These are phyloP conservation scores for Zophobas morio DNA, from an alignment of 1,140 invertebrate genomes.

Conservation along the genomic window DNA sequence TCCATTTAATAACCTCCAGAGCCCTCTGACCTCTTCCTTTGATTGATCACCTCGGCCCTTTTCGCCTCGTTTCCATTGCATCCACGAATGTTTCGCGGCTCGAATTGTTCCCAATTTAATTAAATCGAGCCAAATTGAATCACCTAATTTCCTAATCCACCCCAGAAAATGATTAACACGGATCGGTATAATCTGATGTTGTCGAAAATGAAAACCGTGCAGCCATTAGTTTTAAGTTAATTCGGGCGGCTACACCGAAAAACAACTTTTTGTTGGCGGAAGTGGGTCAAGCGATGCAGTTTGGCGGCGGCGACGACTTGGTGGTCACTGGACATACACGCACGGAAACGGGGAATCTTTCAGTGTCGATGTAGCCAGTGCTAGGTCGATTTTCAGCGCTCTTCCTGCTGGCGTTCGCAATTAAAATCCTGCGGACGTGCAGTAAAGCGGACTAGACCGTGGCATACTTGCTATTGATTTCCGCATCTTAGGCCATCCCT, in stretches of 20 bases:
- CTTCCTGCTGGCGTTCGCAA: neutral
- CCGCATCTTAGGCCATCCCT: conserved; percentile 37
- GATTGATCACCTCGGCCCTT: neutral
- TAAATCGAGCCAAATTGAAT: conserved; percentile 2
- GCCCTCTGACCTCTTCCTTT: conserved; percentile 8
- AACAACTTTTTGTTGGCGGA: neutral
- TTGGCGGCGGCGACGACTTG: no score
- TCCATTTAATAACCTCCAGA: neutral
- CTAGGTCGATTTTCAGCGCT: neutral
- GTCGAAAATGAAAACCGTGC: neutral
- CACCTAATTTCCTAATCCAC: conserved; percentile 1
- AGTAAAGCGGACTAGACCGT: neutral
- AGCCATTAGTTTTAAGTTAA: conserved; percentile 15
- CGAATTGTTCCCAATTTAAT: neutral
- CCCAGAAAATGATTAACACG: conserved; percentile 11
- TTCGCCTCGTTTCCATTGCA: neutral
- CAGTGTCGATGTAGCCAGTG: no score
- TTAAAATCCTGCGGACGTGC: conserved; percentile 18
- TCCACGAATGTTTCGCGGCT: neutral
- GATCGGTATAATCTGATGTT: conserved; percentile 9
- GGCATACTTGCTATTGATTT: conserved; percentile 35
- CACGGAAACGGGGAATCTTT: no score
- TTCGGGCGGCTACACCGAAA: conserved; percentile 1
- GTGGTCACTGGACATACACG: no score
- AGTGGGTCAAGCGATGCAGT: no score